A percentile compares a stretch with the other conserved stretches of the same genome.
These are phyloP conservation scores for Papilio xuthus DNA, from an alignment of 1,140 invertebrate species.

Conservation along the genomic window DNA sequence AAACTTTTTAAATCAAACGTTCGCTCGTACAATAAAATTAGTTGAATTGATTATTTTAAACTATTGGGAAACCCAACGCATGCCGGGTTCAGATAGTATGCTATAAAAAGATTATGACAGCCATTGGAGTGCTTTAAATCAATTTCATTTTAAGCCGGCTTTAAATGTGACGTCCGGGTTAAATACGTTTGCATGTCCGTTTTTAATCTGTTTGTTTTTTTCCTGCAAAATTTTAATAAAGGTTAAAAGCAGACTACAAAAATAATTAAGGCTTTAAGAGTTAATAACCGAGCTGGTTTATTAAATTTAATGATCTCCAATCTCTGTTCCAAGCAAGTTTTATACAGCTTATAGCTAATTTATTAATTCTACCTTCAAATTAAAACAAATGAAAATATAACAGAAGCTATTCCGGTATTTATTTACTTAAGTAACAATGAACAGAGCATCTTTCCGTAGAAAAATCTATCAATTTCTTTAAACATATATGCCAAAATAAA, in stretches of 20 bases:
- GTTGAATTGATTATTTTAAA: background rate
- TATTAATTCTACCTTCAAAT: background rate
- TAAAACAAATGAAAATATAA: background rate
- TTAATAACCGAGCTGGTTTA: constrained; percentile 8
- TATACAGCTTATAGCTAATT: constrained; percentile 5
- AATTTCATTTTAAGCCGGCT: constrained; percentile 7
- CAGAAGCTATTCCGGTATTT: background rate
- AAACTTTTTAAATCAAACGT: background rate
- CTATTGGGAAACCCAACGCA: background rate
- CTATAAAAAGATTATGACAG: background rate
- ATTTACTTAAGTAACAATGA: background rate
- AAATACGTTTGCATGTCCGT: background rate
- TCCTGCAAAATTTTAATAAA: background rate
- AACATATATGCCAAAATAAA: too few relatives aligned
- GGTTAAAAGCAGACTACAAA: background rate
- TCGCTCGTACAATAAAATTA: too few relatives aligned
- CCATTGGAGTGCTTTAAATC: background rate
- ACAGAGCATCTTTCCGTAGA: too few relatives aligned
- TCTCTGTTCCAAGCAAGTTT: constrained; percentile 1
- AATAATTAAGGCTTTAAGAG: background rate
- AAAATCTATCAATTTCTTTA: too few relatives aligned
- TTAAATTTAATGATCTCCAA: constrained; percentile 13
- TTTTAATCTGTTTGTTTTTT: background rate
- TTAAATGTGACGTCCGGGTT: background rate
- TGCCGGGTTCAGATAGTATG: background rate